Conservation (phyloP, 2,888 invertebrate genomes). For the Lampropteryx suffumata region DNA sequence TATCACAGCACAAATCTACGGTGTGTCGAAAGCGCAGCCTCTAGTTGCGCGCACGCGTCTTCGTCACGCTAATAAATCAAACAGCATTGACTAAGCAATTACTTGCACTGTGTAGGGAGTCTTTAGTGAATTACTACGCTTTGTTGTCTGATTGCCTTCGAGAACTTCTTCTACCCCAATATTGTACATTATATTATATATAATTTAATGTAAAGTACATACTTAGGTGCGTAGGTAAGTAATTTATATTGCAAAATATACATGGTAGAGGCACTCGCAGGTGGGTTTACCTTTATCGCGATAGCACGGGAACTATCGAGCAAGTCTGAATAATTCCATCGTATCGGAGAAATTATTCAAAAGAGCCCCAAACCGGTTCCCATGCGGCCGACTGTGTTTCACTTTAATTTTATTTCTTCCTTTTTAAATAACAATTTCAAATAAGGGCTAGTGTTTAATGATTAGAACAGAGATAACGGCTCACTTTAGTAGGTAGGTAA, state of each 20-base stretch:
- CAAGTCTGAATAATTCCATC: slow-evolving; percentile 36
- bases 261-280: slow-evolving; percentile 4
- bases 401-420: slow-evolving; percentile 38
- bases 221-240: not conserved
- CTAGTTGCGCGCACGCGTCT: slow-evolving; percentile 10
- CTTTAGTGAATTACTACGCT: slow-evolving; percentile 4
- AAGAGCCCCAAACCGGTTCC: slow-evolving; percentile 46
- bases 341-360: slow-evolving; percentile 50
- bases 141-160: slow-evolving; percentile 2
- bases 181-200: too few relatives aligned
- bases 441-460: not conserved
- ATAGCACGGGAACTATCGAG: slow-evolving; percentile 32
- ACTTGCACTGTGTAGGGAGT: slow-evolving; percentile 1
- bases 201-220: too few relatives aligned
- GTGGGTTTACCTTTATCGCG: slow-evolving; percentile 6
- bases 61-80: slow-evolving; percentile 13
- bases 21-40: slow-evolving; percentile 14
- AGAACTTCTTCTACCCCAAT: too few relatives aligned
- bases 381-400: slow-evolving; percentile 29
- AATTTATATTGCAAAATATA: not conserved
- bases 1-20: not conserved
- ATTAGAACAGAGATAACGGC: not conserved
- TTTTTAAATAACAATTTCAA: slow-evolving; percentile 28
- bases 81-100: not conserved
- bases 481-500: too few relatives aligned